Percentiles rank a stretch among this genome's conserved stretches.
These are phyloP conservation scores for Nebria salina DNA, from an alignment of 2,888 invertebrate genomes.

Conservation along the genomic window DNA sequence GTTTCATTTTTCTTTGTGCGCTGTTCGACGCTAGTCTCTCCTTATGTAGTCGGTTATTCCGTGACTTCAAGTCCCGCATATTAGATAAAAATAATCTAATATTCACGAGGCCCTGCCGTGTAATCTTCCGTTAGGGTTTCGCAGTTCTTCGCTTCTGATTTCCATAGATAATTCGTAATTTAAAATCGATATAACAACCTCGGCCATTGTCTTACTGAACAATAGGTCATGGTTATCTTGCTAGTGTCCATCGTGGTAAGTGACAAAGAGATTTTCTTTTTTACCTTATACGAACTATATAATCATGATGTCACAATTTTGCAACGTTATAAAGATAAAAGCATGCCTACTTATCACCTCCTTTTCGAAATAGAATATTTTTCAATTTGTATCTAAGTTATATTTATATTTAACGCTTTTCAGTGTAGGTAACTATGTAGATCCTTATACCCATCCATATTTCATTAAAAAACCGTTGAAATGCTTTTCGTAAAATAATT, in stretches of 20 bases:
- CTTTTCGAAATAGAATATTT: no score
- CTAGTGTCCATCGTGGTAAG: slow-evolving; percentile 15
- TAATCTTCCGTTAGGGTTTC: slow-evolving; percentile 12
- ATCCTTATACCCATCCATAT: no score
- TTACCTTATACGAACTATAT: neutral
- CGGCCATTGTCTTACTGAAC: slow-evolving; percentile 40
- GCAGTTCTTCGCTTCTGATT: slow-evolving; percentile 19
- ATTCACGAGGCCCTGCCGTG: neutral
- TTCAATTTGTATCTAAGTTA: no score
- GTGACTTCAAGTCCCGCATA: slow-evolving; percentile 8
- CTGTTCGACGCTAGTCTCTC: neutral
- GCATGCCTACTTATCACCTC: no score
- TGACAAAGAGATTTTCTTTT: neutral
- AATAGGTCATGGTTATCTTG: slow-evolving; percentile 32
- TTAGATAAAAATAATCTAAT: slow-evolving; percentile 25
- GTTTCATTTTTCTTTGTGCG: neutral
- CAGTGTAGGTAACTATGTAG: no score
- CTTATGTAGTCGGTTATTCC: neutral
- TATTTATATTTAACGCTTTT: no score
- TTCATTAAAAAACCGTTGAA: no score
- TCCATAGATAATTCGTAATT: slow-evolving; percentile 42
- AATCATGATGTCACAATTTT: neutral
- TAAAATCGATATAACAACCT: slow-evolving; percentile 33
- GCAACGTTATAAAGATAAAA: neutral
- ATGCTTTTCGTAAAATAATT: no score